Evolutionary conservation across 2,888 invertebrate genomes (phyloP).

Genomic region (Drosophila limbata): DNA sequence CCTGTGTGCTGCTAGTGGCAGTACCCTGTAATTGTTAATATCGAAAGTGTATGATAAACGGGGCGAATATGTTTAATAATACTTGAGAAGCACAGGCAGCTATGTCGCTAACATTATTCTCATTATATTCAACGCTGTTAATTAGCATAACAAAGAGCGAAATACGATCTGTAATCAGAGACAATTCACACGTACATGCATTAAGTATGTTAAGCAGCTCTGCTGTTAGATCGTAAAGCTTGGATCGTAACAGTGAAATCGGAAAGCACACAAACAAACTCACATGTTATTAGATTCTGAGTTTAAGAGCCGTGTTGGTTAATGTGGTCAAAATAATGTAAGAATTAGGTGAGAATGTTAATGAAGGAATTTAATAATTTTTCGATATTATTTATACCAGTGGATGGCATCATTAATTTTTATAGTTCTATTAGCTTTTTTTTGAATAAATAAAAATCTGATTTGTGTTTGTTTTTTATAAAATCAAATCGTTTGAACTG

Average conservation of each 20-base stretch:
- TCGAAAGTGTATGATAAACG: background rate
- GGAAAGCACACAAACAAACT: background rate
- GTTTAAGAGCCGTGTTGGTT: background rate
- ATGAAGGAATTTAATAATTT: too few species aligned
- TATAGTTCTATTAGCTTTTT: too few species aligned
- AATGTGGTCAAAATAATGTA: background rate
- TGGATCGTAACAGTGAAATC: background rate
- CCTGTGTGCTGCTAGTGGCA: constrained; percentile 41
- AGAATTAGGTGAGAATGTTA: background rate
- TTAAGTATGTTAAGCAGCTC: background rate
- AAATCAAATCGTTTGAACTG: background rate
- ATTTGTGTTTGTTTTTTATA: background rate
- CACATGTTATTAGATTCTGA: background rate
- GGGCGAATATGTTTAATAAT: too few species aligned
- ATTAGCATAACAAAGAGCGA: background rate
- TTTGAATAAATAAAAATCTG: too few species aligned
- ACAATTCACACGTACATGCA: background rate
- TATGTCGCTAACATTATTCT: background rate
- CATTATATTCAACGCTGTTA: background rate
- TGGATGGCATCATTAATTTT: too few species aligned
- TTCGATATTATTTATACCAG: too few species aligned
- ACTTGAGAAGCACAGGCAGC: background rate
- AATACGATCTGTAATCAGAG: background rate
- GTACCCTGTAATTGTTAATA: constrained; percentile 29
- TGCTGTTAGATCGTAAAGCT: background rate